Evolutionary conservation across 2,113 vertebrate genomes (phyloP).

Genomic region (Plecotus auritus): DNA sequence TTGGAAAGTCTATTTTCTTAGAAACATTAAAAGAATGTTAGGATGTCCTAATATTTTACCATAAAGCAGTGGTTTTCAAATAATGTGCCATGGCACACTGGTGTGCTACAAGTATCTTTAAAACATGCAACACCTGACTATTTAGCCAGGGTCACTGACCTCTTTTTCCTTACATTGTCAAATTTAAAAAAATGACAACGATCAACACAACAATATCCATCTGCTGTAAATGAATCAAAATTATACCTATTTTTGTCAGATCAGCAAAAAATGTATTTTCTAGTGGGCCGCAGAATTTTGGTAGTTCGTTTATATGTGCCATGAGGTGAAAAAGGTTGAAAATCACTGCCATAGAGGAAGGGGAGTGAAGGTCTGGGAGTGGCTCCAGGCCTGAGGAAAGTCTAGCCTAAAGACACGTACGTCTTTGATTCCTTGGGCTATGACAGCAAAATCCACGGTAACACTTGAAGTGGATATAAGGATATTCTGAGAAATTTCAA

Average conservation of each 20-base stretch:
- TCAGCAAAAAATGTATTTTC: no score
- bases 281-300: no score
- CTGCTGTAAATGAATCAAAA: neutral
- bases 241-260: no score
- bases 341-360: neutral
- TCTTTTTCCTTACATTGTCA: neutral
- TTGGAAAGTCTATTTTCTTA: neutral
- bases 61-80: neutral
- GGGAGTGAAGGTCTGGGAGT: neutral
- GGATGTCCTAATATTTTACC: neutral
- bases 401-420: neutral
- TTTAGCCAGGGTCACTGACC: no score
- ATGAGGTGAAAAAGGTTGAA: neutral
- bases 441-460: neutral
- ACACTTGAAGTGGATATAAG: neutral
- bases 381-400: neutral
- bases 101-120: no score
- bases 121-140: no score
- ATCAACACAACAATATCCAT: neutral
- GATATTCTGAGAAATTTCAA: neutral
- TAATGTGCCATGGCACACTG: neutral
- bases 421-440: neutral
- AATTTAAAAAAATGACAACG: neutral
- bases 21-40: neutral
- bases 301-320: no score